These are phyloP conservation scores for Colostygia pectinataria DNA, from an alignment of 2,888 invertebrate genomes.

Conservation along the genomic window DNA sequence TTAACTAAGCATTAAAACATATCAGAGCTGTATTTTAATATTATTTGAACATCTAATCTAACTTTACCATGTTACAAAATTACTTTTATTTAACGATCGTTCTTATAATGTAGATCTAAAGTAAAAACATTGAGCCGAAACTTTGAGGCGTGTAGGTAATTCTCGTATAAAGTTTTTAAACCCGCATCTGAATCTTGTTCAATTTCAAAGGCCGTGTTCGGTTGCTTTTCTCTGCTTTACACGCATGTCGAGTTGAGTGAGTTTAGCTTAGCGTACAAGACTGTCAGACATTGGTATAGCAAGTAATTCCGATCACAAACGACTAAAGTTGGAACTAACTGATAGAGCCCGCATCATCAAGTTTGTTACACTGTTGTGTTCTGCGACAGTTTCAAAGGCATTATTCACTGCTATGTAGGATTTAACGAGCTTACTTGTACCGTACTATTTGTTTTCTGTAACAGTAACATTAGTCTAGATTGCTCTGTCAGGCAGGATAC, in stretches of 20 bases:
- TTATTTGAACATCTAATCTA: background rate
- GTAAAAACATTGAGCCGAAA: slow-evolving; percentile 10
- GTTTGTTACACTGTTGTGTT: background rate
- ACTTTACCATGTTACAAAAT: background rate
- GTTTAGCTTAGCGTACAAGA: background rate
- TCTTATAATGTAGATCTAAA: slow-evolving; percentile 4
- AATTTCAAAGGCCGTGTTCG: slow-evolving; percentile 3
- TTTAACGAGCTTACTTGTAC: slow-evolving; percentile 1
- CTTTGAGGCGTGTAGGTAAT: slow-evolving; percentile 2
- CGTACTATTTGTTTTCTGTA: slow-evolving; percentile 2
- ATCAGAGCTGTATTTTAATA: no score
- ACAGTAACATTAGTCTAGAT: background rate
- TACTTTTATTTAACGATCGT: slow-evolving; percentile 8
- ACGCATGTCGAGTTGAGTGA: background rate
- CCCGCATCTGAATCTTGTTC: background rate
- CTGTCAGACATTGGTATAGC: background rate
- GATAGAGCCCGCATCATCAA: slow-evolving; percentile 7
- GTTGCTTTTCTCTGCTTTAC: background rate
- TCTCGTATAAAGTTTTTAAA: slow-evolving; percentile 2
- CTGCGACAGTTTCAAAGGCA: slow-evolving; percentile 3
- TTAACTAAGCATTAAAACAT: no score
- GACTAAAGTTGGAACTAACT: slow-evolving; percentile 5
- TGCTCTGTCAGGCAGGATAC: no score
- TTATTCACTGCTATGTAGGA: slow-evolving; percentile 3
- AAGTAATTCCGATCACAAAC: slow-evolving; percentile 12